Base-by-base conservation (phyloP, 92 coral and sea anemone species). In the Siderastrea radians region DNA sequence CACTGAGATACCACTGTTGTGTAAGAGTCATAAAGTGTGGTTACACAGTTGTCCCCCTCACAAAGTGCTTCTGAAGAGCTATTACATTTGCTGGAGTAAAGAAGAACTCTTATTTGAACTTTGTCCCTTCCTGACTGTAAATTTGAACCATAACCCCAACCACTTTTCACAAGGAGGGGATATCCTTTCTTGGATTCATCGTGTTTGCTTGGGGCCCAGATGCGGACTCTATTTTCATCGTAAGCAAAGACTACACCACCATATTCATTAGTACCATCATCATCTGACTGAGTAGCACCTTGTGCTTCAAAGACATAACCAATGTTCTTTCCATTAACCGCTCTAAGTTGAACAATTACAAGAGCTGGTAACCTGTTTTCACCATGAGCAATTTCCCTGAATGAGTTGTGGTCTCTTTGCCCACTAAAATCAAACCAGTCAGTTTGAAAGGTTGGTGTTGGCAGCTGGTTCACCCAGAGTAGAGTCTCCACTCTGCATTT, bases 241-340 rank as follows among this genome's bases (percentile, higher is more conserved):
- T 94, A 97, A 9, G 98, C 99, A 91, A 87, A 97, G 51, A 93
- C 87, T 58, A 94, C 90, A 58, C 99, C 99, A 8, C 99, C 99
- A 73, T 97, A 97, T 1, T 95, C 96, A 75, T 90, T 89, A 49
- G 7, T 52, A 66, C 94, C 93, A 52, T 87, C 81, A 57, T 97
- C 99, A 5, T 90, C 98, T 14, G 98, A 89, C 90, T 92, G 95
- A 1, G 90, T 87, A 1, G 96, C 92, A 66, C 99, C 99, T 61
- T 94, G 96, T 47, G 91, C 99, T 67, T 95, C 98, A 84, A 97
- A 97, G 19, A 96, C 84, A 66, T 87, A 93, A 17, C 87, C 92
- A 38, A 84, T 64, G 65, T 92, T 92, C 81, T 78, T 94, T 60
- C 96, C 96, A 13, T 80, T 53, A 2, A 57, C 52, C 12, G 95